Percentiles rank a stretch among this genome's conserved stretches.
These are phyloP conservation scores for Dicranocentrus wangi DNA, from an alignment of 2,888 invertebrate species.

Conservation along the genomic window DNA sequence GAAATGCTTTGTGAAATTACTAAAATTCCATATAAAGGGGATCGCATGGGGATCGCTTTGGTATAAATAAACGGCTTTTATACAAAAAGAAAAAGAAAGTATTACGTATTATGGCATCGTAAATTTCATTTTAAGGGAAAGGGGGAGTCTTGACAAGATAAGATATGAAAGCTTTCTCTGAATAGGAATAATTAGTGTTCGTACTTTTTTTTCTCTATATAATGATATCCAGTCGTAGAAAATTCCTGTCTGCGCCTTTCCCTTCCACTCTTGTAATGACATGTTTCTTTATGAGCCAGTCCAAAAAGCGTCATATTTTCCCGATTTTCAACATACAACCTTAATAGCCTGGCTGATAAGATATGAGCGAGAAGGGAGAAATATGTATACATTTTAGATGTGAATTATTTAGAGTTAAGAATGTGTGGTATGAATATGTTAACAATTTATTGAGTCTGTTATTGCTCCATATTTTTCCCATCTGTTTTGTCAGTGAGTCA, in stretches of 20 bases:
- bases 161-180: neutral
- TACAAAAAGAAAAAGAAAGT: too few relatives aligned
- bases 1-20: too few relatives aligned
- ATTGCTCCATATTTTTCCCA: conserved; percentile 37
- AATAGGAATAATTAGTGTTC: conserved; percentile 21
- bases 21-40: too few relatives aligned
- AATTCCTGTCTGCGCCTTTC: neutral
- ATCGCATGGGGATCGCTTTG: too few relatives aligned
- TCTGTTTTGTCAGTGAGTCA: conserved; percentile 29
- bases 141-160: conserved; percentile 10
- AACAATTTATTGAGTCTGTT: conserved; percentile 30
- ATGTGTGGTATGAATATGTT: conserved; percentile 38
- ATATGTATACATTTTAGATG: conserved; percentile 27
- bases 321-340: conserved; percentile 31
- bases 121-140: too few relatives aligned
- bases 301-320: conserved; percentile 33
- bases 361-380: conserved; percentile 33
- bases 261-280: conserved; percentile 1
- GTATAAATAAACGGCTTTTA: too few relatives aligned
- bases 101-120: too few relatives aligned
- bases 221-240: too few relatives aligned
- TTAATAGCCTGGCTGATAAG: conserved; percentile 50
- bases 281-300: conserved; percentile 31
- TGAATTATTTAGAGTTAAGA: conserved; percentile 24
- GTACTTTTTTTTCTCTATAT: too few relatives aligned